Conservation (phyloP, 2,113 vertebrate species). For the Dicaeum eximium region DNA sequence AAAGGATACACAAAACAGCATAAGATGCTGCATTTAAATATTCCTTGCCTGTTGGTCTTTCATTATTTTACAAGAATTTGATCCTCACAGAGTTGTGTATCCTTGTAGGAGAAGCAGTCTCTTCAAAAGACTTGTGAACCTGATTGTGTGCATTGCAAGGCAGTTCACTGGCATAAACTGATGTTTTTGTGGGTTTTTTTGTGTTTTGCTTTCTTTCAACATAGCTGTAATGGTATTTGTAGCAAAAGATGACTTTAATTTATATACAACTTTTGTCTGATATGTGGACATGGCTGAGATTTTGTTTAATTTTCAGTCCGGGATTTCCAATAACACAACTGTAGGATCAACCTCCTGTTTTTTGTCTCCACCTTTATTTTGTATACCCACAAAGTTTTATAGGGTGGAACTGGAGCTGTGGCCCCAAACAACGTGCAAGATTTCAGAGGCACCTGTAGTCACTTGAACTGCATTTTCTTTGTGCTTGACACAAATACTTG, state of each 20-base stretch:
- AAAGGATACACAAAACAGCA: background rate
- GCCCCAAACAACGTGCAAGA: background rate
- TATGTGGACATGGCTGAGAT: background rate
- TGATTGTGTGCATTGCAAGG: background rate
- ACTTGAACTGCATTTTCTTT: background rate
- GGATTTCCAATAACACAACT: background rate
- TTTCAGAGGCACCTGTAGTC: background rate
- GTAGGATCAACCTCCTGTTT: background rate
- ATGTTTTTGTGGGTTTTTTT: background rate
- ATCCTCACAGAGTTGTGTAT: background rate
- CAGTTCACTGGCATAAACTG: background rate
- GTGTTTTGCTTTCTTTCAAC: background rate
- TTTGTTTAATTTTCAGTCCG: background rate
- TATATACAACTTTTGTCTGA: background rate
- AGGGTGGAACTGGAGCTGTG: background rate
- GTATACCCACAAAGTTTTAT: background rate
- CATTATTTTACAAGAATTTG: background rate
- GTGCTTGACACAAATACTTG: background rate
- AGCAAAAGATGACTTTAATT: background rate
- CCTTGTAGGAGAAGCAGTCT: background rate
- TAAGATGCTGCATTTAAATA: background rate
- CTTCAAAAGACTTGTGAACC: background rate
- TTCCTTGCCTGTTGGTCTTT: background rate
- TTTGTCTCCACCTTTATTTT: background rate
- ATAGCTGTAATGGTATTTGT: background rate